A percentile compares a stretch with the other conserved stretches of the same genome.
Evolutionary conservation across 2,113 vertebrate species (phyloP).

Genomic region (Xenopus tropicalis): DNA sequence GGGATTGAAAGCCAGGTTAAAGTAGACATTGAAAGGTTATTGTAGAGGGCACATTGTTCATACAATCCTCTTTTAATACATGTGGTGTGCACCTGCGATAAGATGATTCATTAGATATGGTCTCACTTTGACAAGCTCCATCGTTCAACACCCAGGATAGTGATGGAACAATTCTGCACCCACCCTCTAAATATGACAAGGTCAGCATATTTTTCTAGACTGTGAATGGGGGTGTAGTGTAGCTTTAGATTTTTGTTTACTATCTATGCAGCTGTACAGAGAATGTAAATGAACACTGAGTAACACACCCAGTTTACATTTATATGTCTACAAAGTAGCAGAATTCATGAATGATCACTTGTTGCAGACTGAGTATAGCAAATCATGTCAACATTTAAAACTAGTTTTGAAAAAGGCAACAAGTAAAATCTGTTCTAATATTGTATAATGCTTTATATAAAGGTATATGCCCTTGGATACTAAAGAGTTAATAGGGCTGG

Average conservation of each 20-base stretch:
- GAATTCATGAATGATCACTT: too few species aligned
- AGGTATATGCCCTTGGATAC: too few species aligned
- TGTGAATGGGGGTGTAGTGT: constrained; percentile 50
- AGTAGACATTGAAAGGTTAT: constrained; percentile 83
- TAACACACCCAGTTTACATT: neutral
- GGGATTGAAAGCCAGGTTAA: constrained; percentile 84
- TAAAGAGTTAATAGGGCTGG: too few species aligned
- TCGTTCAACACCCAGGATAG: constrained; percentile 95
- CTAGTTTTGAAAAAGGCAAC: too few species aligned
- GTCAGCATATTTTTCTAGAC: constrained; percentile 84
- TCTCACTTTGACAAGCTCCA: constrained; percentile 91
- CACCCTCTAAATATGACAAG: constrained; percentile 95
- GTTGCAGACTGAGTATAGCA: too few species aligned
- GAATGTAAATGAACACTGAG: constrained; percentile 11
- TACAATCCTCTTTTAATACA: constrained; percentile 91
- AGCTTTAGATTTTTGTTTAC: constrained; percentile 64
- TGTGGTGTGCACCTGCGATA: constrained; percentile 92
- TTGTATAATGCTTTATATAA: too few species aligned
- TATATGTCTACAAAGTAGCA: too few species aligned
- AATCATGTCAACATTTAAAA: too few species aligned
- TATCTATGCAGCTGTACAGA: constrained; percentile 49
- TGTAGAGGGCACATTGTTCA: constrained; percentile 84
- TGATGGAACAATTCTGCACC: constrained; percentile 95
- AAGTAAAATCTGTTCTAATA: too few species aligned
- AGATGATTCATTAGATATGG: constrained; percentile 99